These are phyloP conservation scores for Zaprionus vittiger DNA, from an alignment of 1,140 invertebrate species.

Conservation along the genomic window DNA sequence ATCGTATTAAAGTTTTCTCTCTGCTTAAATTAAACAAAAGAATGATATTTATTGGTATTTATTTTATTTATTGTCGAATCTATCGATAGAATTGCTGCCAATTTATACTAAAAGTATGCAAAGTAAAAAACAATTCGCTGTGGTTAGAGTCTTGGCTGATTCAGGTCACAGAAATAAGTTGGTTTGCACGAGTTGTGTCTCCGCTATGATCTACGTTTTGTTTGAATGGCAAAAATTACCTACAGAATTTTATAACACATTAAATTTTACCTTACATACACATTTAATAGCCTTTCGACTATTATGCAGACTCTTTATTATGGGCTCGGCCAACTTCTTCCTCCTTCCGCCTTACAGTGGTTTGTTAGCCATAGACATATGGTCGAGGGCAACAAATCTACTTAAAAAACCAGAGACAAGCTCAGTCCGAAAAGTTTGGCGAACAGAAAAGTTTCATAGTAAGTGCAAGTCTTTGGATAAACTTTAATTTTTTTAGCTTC, in stretches of 20 bases:
- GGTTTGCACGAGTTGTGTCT: not conserved
- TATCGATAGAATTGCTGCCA: too few species aligned
- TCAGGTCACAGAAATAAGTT: not conserved
- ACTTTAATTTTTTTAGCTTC: slow-evolving; percentile 69
- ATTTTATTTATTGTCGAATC: too few species aligned
- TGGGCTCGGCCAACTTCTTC: not conserved
- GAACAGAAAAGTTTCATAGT: slow-evolving; percentile 56
- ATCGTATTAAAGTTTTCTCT: too few species aligned
- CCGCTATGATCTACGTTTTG: not conserved
- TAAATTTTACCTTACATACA: not conserved
- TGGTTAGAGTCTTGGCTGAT: not conserved
- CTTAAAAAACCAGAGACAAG: slow-evolving; percentile 54
- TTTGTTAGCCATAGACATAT: slow-evolving; percentile 53
- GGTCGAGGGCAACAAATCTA: slow-evolving; percentile 63
- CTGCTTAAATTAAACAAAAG: too few species aligned
- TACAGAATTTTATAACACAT: not conserved
- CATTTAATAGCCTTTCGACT: slow-evolving; percentile 36
- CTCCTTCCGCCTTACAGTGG: not conserved
- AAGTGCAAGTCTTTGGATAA: slow-evolving; percentile 70
- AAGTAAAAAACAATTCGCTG: not conserved
- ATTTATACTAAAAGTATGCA: slow-evolving; percentile 2
- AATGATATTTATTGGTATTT: too few species aligned
- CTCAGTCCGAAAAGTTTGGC: slow-evolving; percentile 60
- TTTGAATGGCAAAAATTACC: not conserved
- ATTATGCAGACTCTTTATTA: slow-evolving; percentile 45